Conservation (phyloP, 2,888 invertebrate species). For the Lepidocyrtinus sp. region DNA sequence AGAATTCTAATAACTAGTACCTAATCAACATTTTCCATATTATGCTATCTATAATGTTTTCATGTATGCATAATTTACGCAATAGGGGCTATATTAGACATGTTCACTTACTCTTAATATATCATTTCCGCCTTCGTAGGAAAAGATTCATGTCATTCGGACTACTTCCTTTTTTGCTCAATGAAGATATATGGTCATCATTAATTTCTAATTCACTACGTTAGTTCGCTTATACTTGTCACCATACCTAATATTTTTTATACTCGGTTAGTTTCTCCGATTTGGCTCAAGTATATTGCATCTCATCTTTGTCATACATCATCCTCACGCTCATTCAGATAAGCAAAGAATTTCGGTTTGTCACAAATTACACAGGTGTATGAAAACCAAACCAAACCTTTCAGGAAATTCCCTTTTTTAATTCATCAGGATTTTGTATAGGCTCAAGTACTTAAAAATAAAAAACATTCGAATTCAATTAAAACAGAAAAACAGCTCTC, state of each 20-base stretch:
- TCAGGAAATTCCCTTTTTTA: too few relatives aligned
- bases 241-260: too few relatives aligned
- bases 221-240: too few relatives aligned
- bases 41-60: not conserved
- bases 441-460: too few relatives aligned
- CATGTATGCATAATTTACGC: not conserved
- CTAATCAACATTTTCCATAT: too few relatives aligned
- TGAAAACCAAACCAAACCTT: too few relatives aligned
- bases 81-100: not conserved
- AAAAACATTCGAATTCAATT: too few relatives aligned
- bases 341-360: slow-evolving; percentile 13
- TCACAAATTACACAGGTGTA: too few relatives aligned
- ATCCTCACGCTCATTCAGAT: slow-evolving; percentile 5
- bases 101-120: not conserved
- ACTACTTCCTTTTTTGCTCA: slow-evolving; percentile 17
- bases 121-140: slow-evolving; percentile 33
- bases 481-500: too few relatives aligned
- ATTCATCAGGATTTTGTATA: too few relatives aligned
- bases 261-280: not conserved
- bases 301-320: not conserved
- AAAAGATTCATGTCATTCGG: slow-evolving; percentile 4
- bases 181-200: not conserved
- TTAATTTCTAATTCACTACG: slow-evolving; percentile 10
- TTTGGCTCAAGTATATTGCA: not conserved
- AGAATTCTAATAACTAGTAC: too few relatives aligned